Evolutionary conservation across 2,797 vertebrate genomes (phyloP), one percentile per base, ranked within the genome.

Genomic region (Sarcoramphus papa): DNA sequence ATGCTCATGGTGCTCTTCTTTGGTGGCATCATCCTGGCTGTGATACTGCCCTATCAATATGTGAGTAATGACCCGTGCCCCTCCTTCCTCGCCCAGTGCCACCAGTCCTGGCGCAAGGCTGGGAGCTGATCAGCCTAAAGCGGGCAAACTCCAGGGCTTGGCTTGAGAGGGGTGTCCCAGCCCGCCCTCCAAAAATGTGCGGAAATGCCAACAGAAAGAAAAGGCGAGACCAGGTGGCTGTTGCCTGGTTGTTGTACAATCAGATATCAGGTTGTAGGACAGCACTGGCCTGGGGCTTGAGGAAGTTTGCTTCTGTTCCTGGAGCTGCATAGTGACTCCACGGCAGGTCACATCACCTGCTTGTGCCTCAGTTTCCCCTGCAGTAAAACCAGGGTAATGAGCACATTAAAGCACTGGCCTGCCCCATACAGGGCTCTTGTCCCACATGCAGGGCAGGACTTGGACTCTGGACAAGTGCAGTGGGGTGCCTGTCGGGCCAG

Each of bases 1-100:
- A 98, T 99, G 97, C 98, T 99, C 94, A 99, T 98, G 98, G 98
- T 99, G 16, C 98, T 99, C 92, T 98, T 99, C 93, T 97, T 99
- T 83, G 99, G 99, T 11, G 99, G 99, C 37, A 79, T 99, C 84
- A 97, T 99, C 86, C 95, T 99, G 90, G 98, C 98, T 14, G 25
- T 99, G 40, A 97, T 99, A 65, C 97, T 99, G 69, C 99, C 99
- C 65, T 99, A 98, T 97, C 98, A 98, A 97, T 99, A 99, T 3
- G 99, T 99, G 97, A 99, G 99, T 99, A 69, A 28, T 0, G 2
- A 22, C 28, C 56, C 2, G 7, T 0, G 4, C 37, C 24, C 43
- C 51, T 41, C 28, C 5, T 16, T 60, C 45, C 41, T 37, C 1
- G 0, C 76, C 50, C 70, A 57, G 57, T 51, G 27, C 35, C 45